Percentiles rank a stretch among this genome's conserved stretches.
These are phyloP conservation scores for Fissipunctia ypsillon DNA, from an alignment of 2,888 invertebrate genomes.

Conservation along the genomic window DNA sequence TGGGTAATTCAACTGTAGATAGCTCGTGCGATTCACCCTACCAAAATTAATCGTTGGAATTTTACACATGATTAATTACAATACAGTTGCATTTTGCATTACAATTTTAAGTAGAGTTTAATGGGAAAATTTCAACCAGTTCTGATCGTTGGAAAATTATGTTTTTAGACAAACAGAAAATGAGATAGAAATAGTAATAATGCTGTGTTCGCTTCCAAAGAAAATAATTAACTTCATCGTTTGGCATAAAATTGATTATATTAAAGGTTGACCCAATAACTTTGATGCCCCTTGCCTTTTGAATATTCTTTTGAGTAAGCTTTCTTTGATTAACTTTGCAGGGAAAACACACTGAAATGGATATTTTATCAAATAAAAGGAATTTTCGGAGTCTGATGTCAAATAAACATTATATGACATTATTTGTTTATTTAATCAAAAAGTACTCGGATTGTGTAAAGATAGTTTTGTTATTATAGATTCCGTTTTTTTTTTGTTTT, in stretches of 20 bases:
- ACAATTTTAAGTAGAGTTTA: background rate
- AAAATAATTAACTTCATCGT: slow-evolving; percentile 68
- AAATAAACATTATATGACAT: slow-evolving; percentile 46
- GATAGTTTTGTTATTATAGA: slow-evolving; percentile 26
- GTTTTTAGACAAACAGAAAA: background rate
- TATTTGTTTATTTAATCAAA: slow-evolving; percentile 44
- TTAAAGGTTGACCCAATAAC: slow-evolving; percentile 74
- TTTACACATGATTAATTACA: background rate
- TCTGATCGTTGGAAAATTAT: background rate
- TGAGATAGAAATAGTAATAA: background rate
- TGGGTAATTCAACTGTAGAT: background rate
- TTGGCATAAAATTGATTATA: slow-evolving; percentile 83
- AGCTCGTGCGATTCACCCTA: background rate
- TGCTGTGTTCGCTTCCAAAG: slow-evolving; percentile 23
- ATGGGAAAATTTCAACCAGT: background rate
- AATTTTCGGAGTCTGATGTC: slow-evolving; percentile 34
- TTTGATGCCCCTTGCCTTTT: slow-evolving; percentile 61
- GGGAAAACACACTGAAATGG: slow-evolving; percentile 51
- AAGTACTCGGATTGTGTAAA: slow-evolving; percentile 29
- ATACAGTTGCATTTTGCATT: background rate
- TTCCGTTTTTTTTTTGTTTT: slow-evolving; percentile 14
- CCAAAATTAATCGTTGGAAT: background rate
- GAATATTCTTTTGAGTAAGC: slow-evolving; percentile 77
- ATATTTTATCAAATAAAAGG: slow-evolving; percentile 52
- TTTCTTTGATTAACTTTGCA: slow-evolving; percentile 72